Conservation (phyloP, 2,888 invertebrate genomes). For the Spialia ferax region DNA sequence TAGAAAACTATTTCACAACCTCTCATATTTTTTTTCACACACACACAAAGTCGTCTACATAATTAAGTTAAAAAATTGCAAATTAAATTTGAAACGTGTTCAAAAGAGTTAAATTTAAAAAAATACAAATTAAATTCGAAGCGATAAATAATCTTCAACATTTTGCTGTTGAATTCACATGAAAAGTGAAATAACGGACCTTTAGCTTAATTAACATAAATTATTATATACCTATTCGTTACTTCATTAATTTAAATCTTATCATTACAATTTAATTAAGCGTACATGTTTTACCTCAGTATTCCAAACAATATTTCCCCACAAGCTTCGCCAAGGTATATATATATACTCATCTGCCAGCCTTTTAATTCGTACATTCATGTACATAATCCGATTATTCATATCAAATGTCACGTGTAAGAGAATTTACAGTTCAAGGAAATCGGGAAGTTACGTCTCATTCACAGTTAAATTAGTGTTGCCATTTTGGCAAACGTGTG, state of each 20-base stretch:
- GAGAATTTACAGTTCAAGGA: neutral
- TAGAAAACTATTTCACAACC: too few relatives aligned
- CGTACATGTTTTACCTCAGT: neutral
- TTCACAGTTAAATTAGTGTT: neutral
- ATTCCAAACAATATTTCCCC: conserved; percentile 12
- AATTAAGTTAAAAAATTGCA: too few relatives aligned
- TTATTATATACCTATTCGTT: too few relatives aligned
- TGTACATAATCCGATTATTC: conserved; percentile 4
- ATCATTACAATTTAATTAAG: conserved; percentile 23
- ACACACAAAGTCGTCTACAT: too few relatives aligned
- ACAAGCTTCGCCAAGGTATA: neutral
- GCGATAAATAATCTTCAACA: too few relatives aligned
- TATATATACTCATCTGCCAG: neutral
- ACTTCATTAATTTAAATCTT: conserved; percentile 14
- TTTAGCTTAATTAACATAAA: conserved; percentile 9
- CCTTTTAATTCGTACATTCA: neutral
- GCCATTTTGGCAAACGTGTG: neutral
- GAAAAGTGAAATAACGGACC: too few relatives aligned
- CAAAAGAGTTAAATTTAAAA: too few relatives aligned
- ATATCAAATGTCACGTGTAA: neutral
- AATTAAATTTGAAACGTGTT: too few relatives aligned
- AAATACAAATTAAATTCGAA: too few relatives aligned
- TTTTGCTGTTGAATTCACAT: too few relatives aligned
- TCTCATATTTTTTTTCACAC: too few relatives aligned
- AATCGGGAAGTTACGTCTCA: conserved; percentile 6